phyloP scores from a whole-genome alignment of 2,888 invertebrate species.

The Bhutanitis thaidina region DNA sequence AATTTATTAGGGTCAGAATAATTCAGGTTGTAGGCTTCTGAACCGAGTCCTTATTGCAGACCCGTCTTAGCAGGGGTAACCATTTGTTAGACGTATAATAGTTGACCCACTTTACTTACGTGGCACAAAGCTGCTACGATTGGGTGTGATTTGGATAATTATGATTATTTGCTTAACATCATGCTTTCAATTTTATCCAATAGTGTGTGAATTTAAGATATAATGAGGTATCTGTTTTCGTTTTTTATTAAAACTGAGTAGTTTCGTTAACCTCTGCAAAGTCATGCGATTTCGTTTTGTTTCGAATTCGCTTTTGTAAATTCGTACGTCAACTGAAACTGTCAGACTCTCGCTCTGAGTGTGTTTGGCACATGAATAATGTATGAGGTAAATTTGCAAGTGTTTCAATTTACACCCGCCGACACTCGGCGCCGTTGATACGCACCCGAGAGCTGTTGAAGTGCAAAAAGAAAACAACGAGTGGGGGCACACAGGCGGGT shows the following conservation, averaged over 20 bases:
- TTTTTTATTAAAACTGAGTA: too few species aligned
- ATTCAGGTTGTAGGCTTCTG: slow-evolving; percentile 73
- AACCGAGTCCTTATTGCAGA: slow-evolving; percentile 70
- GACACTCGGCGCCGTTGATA: slow-evolving; percentile 64
- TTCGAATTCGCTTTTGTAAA: slow-evolving; percentile 47
- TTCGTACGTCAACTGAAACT: slow-evolving; percentile 60
- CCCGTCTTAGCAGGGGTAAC: slow-evolving; percentile 61
- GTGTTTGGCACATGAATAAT: slow-evolving; percentile 76
- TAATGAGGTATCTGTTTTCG: too few species aligned
- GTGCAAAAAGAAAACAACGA: slow-evolving; percentile 74
- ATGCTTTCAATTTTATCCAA: too few species aligned
- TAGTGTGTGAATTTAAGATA: too few species aligned
- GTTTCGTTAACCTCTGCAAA: too few species aligned
- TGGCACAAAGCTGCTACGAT: slow-evolving; percentile 51
- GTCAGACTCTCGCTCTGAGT: slow-evolving; percentile 50
- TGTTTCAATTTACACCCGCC: slow-evolving; percentile 79
- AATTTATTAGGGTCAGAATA: slow-evolving; percentile 79
- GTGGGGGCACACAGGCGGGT: slow-evolving; percentile 39
- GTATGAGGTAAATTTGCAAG: slow-evolving; percentile 78
- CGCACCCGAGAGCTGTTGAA: slow-evolving; percentile 65
- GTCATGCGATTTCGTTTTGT: slow-evolving; percentile 37
- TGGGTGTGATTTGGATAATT: slow-evolving; percentile 60
- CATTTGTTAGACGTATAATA: slow-evolving; percentile 75
- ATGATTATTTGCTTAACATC: slow-evolving; percentile 14
- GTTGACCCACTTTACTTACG: slow-evolving; percentile 72